Percentiles rank a stretch among this genome's conserved stretches.
Evolutionary conservation across 23 tunicate species (phyloP).

Genomic region (Pegea sp.): DNA sequence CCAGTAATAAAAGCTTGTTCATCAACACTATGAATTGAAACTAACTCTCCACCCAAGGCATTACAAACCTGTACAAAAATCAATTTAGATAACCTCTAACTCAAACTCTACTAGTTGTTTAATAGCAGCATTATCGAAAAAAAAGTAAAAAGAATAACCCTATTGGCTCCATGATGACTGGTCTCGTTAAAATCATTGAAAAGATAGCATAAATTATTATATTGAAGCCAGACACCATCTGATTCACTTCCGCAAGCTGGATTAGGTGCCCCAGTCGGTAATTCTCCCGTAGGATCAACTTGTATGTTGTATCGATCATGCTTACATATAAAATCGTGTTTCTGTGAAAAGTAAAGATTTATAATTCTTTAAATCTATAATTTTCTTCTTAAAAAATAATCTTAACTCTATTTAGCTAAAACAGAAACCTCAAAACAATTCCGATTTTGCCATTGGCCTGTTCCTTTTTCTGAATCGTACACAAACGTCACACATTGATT

Average conservation of each 20-base stretch:
- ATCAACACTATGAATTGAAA: constrained; percentile 28
- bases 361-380: no score
- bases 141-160: constrained; percentile 6
- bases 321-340: neutral
- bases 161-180: constrained; percentile 20
- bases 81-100: no score
- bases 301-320: neutral
- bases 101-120: no score
- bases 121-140: no score
- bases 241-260: constrained; percentile 24
- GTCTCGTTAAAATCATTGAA: constrained; percentile 13
- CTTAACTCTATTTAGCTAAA: constrained; percentile 2
- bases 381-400: no score
- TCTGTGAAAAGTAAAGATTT: no score
- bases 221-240: constrained; percentile 68
- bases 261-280: constrained; percentile 57
- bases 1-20: constrained; percentile 64
- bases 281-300: constrained; percentile 20
- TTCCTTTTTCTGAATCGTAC: constrained; percentile 20
- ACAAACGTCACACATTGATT: constrained; percentile 48
- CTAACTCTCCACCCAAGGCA: constrained; percentile 28
- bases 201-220: constrained; percentile 41
- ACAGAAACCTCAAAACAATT: constrained; percentile 34
- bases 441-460: constrained; percentile 46
- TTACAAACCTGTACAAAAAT: constrained; percentile 52